Evolutionary conservation across 2,113 vertebrate genomes (phyloP).

Genomic region (Phalacrocorax aristotelis): DNA sequence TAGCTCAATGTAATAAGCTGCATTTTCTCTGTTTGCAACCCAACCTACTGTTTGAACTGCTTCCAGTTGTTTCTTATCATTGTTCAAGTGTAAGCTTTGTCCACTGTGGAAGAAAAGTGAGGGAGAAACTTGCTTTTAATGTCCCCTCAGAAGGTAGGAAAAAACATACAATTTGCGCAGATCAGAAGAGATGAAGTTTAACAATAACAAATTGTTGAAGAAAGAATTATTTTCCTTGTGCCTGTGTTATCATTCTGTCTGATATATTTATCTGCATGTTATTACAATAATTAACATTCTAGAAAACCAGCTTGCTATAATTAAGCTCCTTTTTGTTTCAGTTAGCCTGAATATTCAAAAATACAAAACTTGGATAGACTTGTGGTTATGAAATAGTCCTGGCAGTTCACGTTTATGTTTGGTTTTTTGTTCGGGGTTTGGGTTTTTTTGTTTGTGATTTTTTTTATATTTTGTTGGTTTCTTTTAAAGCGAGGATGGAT

Average conservation of each 20-base stretch:
- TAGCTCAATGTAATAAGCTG: neutral
- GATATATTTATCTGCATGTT: neutral
- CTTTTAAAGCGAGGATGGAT: neutral
- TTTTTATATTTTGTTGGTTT: neutral
- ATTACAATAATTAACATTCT: neutral
- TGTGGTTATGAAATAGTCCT: neutral
- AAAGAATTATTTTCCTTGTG: neutral
- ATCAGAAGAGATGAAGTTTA: neutral
- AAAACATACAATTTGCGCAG: neutral
- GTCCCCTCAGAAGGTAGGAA: neutral
- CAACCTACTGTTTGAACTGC: neutral
- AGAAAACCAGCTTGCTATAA: neutral
- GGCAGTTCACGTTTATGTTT: neutral
- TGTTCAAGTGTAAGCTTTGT: neutral
- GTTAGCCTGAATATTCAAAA: neutral
- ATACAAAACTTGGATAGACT: neutral
- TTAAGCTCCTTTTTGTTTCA: neutral
- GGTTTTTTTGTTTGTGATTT: no score
- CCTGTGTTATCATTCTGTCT: neutral
- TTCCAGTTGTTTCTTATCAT: neutral
- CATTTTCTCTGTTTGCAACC: neutral
- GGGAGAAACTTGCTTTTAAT: neutral
- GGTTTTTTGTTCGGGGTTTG: neutral
- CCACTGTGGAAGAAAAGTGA: neutral
- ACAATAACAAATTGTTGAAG: neutral